These are phyloP conservation scores for Chymomyza costata DNA, from an alignment of 1,140 invertebrate species.

Conservation along the genomic window DNA sequence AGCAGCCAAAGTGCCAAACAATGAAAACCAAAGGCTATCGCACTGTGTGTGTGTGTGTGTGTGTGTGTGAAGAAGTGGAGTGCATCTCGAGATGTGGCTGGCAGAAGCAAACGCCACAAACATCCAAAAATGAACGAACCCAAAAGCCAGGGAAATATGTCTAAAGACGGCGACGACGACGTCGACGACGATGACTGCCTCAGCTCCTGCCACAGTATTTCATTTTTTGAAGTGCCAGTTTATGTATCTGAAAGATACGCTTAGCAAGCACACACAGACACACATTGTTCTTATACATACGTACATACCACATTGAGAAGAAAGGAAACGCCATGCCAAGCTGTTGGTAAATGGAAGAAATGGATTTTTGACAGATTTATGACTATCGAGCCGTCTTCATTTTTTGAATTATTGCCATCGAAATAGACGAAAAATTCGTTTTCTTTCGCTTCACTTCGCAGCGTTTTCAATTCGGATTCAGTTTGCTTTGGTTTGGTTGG, in stretches of 20 bases:
- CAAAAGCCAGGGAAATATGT: constrained; percentile 52
- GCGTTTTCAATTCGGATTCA: too few relatives aligned
- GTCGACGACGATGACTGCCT: constrained; percentile 17
- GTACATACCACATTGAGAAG: constrained; percentile 19
- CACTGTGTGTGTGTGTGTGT: constrained; percentile 7
- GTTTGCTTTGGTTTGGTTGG: constrained; percentile 18
- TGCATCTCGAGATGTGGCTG: constrained; percentile 56
- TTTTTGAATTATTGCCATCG: constrained; percentile 75
- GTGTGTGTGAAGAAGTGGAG: constrained; percentile 18
- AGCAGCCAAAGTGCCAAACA: too few relatives aligned
- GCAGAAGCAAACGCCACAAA: constrained; percentile 20
- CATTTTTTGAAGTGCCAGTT: constrained; percentile 66
- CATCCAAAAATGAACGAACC: constrained; percentile 42
- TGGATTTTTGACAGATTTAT: constrained; percentile 75
- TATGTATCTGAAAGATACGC: constrained; percentile 72
- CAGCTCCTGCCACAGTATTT: constrained; percentile 51
- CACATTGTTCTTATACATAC: too few relatives aligned
- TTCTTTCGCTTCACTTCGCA: constrained; percentile 34
- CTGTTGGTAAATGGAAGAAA: constrained; percentile 73
- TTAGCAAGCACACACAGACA: constrained; percentile 53
- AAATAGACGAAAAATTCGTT: constrained; percentile 73
- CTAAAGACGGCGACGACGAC: constrained; percentile 52
- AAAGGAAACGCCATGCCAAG: constrained; percentile 60
- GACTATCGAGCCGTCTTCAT: constrained; percentile 73
- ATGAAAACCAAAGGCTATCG: background rate